Evolutionary conservation across 2,113 vertebrate genomes (phyloP).

Genomic region (Uria aalge): DNA sequence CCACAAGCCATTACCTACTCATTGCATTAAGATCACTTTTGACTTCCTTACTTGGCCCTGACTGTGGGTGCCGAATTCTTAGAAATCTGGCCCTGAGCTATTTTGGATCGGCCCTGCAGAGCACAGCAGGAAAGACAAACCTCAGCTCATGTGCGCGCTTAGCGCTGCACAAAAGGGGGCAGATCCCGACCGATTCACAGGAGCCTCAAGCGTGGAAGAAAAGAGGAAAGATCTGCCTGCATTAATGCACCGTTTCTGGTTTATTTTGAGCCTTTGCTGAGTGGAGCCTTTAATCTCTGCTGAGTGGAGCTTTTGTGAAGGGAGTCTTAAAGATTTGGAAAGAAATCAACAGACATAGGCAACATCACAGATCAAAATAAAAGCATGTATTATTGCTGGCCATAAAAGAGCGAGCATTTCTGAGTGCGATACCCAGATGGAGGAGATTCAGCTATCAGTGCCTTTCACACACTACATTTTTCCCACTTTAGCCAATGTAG

Average conservation of each 20-base stretch:
- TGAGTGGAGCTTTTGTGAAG: conserved; percentile 14
- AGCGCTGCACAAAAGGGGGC: background rate
- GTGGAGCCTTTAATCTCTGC: conserved; percentile 28
- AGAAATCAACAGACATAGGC: background rate
- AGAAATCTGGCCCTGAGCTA: conserved; percentile 33
- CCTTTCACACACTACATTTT: background rate
- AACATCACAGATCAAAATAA: conserved; percentile 7
- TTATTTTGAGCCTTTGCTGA: conserved; percentile 4
- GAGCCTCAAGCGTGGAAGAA: background rate
- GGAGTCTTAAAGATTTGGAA: conserved; percentile 26
- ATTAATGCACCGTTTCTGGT: background rate
- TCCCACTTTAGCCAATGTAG: background rate
- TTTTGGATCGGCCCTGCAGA: background rate
- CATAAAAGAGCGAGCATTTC: background rate
- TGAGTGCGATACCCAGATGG: background rate
- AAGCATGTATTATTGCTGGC: background rate
- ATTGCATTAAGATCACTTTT: background rate
- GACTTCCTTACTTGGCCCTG: conserved; percentile 10
- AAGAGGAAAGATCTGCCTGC: background rate
- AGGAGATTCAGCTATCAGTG: background rate
- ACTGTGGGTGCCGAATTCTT: conserved; percentile 24
- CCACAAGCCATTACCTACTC: background rate
- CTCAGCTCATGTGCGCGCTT: background rate
- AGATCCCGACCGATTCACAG: background rate
- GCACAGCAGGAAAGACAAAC: background rate